Evolutionary conservation across 53 echinoderm and acorn worm genomes (phyloP).

Genomic region (Stichopus horrens): DNA sequence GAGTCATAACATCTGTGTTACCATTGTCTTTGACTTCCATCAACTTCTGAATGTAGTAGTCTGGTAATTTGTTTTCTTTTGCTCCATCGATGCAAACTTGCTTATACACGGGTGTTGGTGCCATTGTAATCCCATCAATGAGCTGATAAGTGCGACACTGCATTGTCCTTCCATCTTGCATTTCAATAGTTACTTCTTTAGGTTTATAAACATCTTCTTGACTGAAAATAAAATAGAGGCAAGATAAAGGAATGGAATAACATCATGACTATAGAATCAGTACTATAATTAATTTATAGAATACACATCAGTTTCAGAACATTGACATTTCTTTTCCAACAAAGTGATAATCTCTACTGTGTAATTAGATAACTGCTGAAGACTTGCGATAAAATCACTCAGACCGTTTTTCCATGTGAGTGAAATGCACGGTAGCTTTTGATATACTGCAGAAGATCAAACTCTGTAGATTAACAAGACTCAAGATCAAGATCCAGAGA

Average conservation of each 20-base stretch:
- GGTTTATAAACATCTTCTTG: not conserved
- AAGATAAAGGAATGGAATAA: not conserved
- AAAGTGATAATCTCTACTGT: no score
- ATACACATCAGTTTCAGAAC: no score
- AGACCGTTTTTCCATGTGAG: no score
- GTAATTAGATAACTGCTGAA: no score
- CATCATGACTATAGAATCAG: not conserved
- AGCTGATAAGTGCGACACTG: constrained; percentile 11
- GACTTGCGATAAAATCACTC: no score
- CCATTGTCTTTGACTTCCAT: constrained; percentile 26
- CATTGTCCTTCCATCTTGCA: not conserved
- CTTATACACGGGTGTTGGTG: constrained; percentile 21
- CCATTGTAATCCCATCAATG: not conserved
- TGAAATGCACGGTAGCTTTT: no score
- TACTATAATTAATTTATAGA: no score
- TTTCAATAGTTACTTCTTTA: constrained; percentile 13
- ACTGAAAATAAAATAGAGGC: not conserved
- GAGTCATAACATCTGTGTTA: not conserved
- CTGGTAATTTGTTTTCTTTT: constrained; percentile 9
- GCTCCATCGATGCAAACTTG: constrained; percentile 24
- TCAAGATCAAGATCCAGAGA: no score
- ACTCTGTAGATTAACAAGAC: no score
- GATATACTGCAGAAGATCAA: no score
- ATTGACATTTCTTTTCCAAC: no score
- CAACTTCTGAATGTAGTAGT: constrained; percentile 28